phyloP scores from a whole-genome alignment of 2,888 invertebrate species.

The Apamea anceps region DNA sequence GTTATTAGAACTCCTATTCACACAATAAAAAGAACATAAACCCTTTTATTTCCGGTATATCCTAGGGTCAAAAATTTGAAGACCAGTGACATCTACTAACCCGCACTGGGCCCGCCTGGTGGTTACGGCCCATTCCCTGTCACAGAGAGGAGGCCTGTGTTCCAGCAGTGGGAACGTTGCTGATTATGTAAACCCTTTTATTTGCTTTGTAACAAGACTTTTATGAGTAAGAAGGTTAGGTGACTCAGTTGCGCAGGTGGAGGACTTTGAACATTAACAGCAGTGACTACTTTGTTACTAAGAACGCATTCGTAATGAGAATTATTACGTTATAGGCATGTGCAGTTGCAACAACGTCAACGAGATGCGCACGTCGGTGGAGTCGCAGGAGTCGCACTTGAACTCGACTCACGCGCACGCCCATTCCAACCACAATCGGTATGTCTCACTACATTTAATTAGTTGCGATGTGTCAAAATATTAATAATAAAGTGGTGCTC shows the following conservation, averaged over 20 bases:
- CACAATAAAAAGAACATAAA: not conserved
- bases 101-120: too few species aligned
- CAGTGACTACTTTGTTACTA: conserved; percentile 4
- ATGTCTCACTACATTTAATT: conserved; percentile 34
- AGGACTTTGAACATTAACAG: conserved; percentile 9
- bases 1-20: not conserved
- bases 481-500: not conserved
- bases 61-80: too few species aligned
- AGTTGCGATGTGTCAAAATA: not conserved
- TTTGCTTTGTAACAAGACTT: not conserved
- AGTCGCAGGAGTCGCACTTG: conserved; percentile 84
- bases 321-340: conserved; percentile 80
- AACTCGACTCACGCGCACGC: conserved; percentile 80
- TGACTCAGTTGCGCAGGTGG: conserved; percentile 24
- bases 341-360: conserved; percentile 83
- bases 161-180: too few species aligned
- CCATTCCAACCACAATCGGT: conserved; percentile 87
- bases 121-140: too few species aligned
- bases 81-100: too few species aligned
- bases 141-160: too few species aligned
- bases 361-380: conserved; percentile 83
- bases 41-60: too few species aligned
- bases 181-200: not conserved
- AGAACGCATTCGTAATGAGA: conserved; percentile 22
- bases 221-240: conserved; percentile 18